phyloP scores from a whole-genome alignment of 1,140 invertebrate species.

The Colletes latitarsis region DNA sequence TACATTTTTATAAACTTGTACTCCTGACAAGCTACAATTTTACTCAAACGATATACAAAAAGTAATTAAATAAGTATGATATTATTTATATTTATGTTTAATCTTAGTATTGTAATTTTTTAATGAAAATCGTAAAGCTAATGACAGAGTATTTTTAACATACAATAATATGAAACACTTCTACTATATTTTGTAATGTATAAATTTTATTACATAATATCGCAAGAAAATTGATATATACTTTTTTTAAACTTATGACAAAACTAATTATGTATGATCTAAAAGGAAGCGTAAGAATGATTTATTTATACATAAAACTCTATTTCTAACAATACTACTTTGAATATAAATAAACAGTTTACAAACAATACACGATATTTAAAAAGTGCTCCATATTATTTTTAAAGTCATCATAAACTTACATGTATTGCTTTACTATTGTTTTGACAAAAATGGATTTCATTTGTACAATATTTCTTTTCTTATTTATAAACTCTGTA shows the following conservation, averaged over 20 bases:
- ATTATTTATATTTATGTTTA: constrained; percentile 17
- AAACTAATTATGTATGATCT: background rate
- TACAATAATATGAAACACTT: constrained; percentile 33
- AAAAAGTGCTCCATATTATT: constrained; percentile 39
- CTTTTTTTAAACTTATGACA: background rate
- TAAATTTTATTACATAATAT: constrained; percentile 17
- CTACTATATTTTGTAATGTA: background rate
- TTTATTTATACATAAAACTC: constrained; percentile 13
- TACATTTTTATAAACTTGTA: constrained; percentile 32
- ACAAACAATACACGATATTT: constrained; percentile 19
- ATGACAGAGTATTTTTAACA: constrained; percentile 25
- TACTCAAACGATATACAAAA: constrained; percentile 16
- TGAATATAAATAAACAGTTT: constrained; percentile 32
- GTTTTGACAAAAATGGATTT: constrained; percentile 23
- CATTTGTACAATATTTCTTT: constrained; percentile 23
- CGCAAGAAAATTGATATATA: background rate
- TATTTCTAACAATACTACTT: background rate
- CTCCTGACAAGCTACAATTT: background rate
- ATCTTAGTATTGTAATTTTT: constrained; percentile 14
- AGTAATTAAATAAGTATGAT: constrained; percentile 11
- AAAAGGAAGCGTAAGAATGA: background rate
- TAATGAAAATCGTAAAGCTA: constrained; percentile 31
- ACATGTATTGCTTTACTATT: constrained; percentile 38
- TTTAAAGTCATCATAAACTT: constrained; percentile 52
- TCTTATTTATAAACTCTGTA: constrained; percentile 45